phyloP scores from a whole-genome alignment of 1,140 invertebrate species.

The Monomorium pharaonis region DNA sequence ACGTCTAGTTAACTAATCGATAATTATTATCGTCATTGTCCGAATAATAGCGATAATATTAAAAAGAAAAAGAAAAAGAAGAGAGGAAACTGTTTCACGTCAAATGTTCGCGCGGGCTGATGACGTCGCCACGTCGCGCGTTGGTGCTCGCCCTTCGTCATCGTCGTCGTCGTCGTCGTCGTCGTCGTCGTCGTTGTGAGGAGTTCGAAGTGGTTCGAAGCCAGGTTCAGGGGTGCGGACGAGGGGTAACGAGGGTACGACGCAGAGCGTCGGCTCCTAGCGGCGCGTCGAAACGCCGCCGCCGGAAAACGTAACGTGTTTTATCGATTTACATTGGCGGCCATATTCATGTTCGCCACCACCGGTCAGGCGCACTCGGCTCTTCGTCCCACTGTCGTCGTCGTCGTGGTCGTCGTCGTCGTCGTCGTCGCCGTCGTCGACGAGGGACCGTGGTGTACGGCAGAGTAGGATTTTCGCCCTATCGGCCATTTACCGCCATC shows the following conservation, averaged over 20 bases:
- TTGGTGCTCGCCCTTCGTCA: conserved; percentile 34
- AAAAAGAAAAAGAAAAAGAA: background rate
- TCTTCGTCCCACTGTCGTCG: conserved; percentile 78
- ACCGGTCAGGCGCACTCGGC: conserved; percentile 81
- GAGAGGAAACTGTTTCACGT: background rate
- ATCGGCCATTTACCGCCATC: background rate
- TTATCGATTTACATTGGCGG: conserved; percentile 82
- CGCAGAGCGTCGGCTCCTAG: conserved; percentile 71
- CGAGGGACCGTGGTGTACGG: conserved; percentile 29
- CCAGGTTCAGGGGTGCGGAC: background rate
- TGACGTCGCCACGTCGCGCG: conserved; percentile 28
- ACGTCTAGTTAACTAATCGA: background rate
- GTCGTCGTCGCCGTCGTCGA: conserved; percentile 60
- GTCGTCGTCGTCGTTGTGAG: conserved; percentile 8
- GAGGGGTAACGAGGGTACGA: conserved; percentile 47
- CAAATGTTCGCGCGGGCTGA: conserved; percentile 19
- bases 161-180: conserved; percentile 21
- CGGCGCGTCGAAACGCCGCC: conserved; percentile 64
- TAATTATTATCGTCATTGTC: background rate
- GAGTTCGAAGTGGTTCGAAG: background rate
- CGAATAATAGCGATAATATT: background rate
- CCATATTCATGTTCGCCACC: conserved; percentile 78
- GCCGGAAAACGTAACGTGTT: conserved; percentile 81
- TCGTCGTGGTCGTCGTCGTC: conserved; percentile 58
- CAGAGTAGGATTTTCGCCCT: conserved; percentile 20